Percentiles rank a stretch among this genome's conserved stretches.
Evolutionary conservation across 2,113 vertebrate genomes (phyloP).

Genomic region (Leptobrachium leishanense): DNA sequence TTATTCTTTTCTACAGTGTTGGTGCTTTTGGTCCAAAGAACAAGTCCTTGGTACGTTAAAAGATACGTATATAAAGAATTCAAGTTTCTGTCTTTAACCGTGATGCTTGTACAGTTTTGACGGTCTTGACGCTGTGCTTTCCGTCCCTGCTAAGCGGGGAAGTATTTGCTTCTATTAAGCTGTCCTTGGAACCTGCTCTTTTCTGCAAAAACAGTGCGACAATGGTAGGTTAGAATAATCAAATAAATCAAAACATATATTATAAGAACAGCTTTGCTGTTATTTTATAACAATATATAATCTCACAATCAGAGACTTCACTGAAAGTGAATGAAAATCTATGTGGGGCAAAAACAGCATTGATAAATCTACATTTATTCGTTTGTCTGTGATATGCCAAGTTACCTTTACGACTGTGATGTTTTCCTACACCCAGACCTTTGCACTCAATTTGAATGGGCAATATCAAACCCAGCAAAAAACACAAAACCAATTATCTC

Average conservation of each 20-base stretch:
- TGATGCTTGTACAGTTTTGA: constrained; percentile 72
- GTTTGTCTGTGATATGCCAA: too few relatives aligned
- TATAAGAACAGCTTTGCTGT: neutral
- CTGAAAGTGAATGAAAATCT: too few relatives aligned
- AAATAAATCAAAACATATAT: neutral
- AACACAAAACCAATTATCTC: too few relatives aligned
- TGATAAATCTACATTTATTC: too few relatives aligned
- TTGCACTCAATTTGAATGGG: too few relatives aligned
- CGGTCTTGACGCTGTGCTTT: constrained; percentile 68
- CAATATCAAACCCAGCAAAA: too few relatives aligned
- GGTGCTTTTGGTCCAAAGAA: neutral
- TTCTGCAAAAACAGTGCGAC: constrained; percentile 62
- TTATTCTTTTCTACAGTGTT: neutral
- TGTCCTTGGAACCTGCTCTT: constrained; percentile 78
- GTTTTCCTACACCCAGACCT: too few relatives aligned
- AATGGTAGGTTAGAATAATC: constrained; percentile 15
- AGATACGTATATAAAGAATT: constrained; percentile 49
- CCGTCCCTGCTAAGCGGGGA: constrained; percentile 61
- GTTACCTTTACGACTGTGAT: too few relatives aligned
- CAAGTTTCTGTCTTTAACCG: constrained; percentile 75
- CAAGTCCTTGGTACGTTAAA: constrained; percentile 36
- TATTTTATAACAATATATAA: neutral
- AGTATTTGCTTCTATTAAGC: constrained; percentile 68
- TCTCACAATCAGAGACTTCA: too few relatives aligned
- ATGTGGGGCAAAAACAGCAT: too few relatives aligned